phyloP scores from a whole-genome alignment of 2,888 invertebrate genomes.

The Hyles lineata region DNA sequence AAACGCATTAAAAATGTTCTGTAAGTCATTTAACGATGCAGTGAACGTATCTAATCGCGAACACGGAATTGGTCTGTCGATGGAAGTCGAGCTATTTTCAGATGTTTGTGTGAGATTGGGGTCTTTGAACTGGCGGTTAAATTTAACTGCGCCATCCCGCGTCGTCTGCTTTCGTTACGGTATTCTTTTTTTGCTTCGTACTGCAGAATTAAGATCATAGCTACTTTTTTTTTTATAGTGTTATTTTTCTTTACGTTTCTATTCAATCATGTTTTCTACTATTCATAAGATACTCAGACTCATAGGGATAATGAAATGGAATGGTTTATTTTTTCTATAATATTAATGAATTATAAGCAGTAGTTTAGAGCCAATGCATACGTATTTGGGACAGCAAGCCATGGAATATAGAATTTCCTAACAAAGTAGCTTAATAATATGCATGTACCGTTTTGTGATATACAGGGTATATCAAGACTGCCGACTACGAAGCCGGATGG shows the following conservation, averaged over 20 bases:
- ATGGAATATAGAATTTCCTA: too few relatives aligned
- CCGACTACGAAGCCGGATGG: too few relatives aligned
- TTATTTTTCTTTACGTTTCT: neutral
- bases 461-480: too few relatives aligned
- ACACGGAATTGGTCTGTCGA: conserved; percentile 15
- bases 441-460: too few relatives aligned
- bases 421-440: too few relatives aligned
- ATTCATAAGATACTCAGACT: too few relatives aligned
- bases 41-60: conserved; percentile 22
- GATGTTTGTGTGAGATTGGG: conserved; percentile 42
- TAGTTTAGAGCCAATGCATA: too few relatives aligned
- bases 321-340: too few relatives aligned
- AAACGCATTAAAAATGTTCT: neutral
- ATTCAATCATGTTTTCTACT: too few relatives aligned
- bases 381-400: too few relatives aligned
- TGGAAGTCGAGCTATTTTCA: conserved; percentile 36
- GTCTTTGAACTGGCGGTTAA: conserved; percentile 55
- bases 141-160: conserved; percentile 44
- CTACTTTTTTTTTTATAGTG: neutral
- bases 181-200: conserved; percentile 3
- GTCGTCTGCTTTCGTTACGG: conserved; percentile 19
- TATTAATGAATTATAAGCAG: too few relatives aligned
- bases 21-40: neutral
- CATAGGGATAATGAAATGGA: too few relatives aligned
- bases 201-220: neutral